phyloP scores from a whole-genome alignment of 2,113 vertebrate genomes.

The Cinclus mexicanus region DNA sequence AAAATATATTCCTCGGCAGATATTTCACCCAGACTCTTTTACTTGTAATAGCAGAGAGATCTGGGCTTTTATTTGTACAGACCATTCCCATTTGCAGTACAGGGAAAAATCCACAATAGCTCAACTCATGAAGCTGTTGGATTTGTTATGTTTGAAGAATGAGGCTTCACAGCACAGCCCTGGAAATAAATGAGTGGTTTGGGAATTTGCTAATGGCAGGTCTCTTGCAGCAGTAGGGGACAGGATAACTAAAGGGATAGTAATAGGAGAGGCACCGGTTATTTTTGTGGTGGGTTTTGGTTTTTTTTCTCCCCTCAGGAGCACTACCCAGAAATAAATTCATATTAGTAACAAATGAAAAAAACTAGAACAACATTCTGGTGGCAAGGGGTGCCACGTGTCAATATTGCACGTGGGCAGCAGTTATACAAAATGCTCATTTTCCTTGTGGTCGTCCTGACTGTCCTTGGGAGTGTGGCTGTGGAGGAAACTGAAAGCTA shows the following conservation, averaged over 20 bases:
- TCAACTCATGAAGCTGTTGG: constrained; percentile 30
- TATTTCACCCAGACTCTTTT: constrained; percentile 41
- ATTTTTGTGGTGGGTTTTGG: background rate
- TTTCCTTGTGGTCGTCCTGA: background rate
- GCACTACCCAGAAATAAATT: background rate
- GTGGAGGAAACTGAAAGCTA: background rate
- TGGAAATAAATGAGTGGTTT: constrained; percentile 24
- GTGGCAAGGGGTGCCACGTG: background rate
- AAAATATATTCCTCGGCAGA: background rate
- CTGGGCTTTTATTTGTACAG: constrained; percentile 27
- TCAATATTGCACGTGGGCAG: background rate
- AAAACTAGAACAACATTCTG: background rate
- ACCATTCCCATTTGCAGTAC: constrained; percentile 32
- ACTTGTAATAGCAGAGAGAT: background rate
- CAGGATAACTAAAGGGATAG: background rate
- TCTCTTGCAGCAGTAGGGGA: background rate
- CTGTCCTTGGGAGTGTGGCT: background rate
- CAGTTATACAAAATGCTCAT: background rate
- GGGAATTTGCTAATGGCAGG: constrained; percentile 17
- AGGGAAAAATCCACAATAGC: constrained; percentile 11
- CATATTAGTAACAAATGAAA: background rate
- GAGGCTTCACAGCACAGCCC: background rate
- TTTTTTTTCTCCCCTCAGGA: background rate
- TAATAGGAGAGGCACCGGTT: background rate
- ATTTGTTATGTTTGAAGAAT: constrained; percentile 58